A percentile compares a stretch with the other conserved stretches of the same genome.
Conservation (phyloP, 2,888 invertebrate species). For the Ectemnius lituratus region DNA sequence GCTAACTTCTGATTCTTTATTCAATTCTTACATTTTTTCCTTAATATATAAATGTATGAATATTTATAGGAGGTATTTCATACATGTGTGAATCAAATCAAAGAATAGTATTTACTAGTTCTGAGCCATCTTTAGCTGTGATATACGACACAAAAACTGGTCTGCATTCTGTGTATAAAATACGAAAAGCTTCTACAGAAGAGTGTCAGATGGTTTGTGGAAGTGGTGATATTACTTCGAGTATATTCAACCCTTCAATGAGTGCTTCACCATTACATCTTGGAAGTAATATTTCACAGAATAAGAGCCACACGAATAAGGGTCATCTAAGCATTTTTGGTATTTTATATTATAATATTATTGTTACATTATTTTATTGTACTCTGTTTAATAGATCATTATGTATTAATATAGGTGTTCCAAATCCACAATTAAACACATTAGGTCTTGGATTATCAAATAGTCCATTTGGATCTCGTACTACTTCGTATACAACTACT, state of each 20-base stretch:
- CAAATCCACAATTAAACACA: slow-evolving; percentile 64
- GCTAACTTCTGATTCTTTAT: not conserved
- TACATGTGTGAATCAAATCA: slow-evolving; percentile 80
- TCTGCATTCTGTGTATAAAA: slow-evolving; percentile 89
- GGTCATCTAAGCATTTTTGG: slow-evolving; percentile 70
- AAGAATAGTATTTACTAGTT: slow-evolving; percentile 87
- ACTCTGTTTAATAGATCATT: too few species aligned
- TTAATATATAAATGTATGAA: not conserved
- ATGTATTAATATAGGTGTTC: slow-evolving; percentile 54
- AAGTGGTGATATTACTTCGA: slow-evolving; percentile 75
- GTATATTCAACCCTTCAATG: slow-evolving; percentile 67
- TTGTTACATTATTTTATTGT: not conserved
- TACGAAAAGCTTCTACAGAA: slow-evolving; percentile 86
- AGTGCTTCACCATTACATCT: slow-evolving; percentile 65
- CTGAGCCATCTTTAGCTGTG: slow-evolving; percentile 89
- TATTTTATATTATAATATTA: slow-evolving; percentile 28
- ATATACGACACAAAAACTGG: slow-evolving; percentile 88
- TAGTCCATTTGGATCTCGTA: slow-evolving; percentile 71
- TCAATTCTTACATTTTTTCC: not conserved
- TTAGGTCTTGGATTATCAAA: slow-evolving; percentile 57
- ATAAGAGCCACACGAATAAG: slow-evolving; percentile 67
- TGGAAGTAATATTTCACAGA: slow-evolving; percentile 62
- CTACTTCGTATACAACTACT: slow-evolving; percentile 70
- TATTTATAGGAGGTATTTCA: slow-evolving; percentile 68
- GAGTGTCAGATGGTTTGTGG: slow-evolving; percentile 84